These are phyloP conservation scores for Alexandromys fortis DNA, from an alignment of 2,113 vertebrate species.

Conservation along the genomic window DNA sequence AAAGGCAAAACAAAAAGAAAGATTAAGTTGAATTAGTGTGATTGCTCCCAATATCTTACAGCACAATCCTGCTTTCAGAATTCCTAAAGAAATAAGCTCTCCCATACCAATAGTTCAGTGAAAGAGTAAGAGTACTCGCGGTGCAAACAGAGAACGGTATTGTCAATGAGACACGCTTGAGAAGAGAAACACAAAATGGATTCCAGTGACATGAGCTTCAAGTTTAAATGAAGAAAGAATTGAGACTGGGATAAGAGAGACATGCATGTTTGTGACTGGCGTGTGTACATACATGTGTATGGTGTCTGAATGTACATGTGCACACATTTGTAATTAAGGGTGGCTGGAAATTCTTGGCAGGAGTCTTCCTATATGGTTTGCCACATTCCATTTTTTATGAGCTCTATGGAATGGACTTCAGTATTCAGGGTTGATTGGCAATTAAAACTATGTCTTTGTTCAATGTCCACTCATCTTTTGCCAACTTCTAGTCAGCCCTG, in stretches of 20 bases:
- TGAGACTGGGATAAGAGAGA: no score
- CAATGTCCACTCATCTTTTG: no score
- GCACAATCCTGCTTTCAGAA: neutral
- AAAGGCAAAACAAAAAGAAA: neutral
- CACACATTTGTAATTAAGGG: accelerated
- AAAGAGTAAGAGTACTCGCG: neutral
- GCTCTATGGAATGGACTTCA: neutral
- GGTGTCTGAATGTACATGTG: neutral
- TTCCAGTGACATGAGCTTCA: neutral
- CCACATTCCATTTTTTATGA: neutral
- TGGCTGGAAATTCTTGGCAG: no score
- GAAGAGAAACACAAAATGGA: neutral
- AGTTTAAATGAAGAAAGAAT: neutral
- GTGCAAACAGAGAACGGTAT: neutral
- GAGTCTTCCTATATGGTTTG: neutral
- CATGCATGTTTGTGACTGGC: neutral
- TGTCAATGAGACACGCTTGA: neutral
- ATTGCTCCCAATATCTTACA: neutral
- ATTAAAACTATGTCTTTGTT: neutral
- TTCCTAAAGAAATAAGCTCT: neutral
- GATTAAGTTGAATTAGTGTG: neutral
- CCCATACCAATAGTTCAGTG: neutral
- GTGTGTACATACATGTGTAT: neutral
- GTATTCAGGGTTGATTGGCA: neutral
- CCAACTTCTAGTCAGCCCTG: neutral